Conservation (phyloP, 2,113 vertebrate species). For the Carollia perspicillata region DNA sequence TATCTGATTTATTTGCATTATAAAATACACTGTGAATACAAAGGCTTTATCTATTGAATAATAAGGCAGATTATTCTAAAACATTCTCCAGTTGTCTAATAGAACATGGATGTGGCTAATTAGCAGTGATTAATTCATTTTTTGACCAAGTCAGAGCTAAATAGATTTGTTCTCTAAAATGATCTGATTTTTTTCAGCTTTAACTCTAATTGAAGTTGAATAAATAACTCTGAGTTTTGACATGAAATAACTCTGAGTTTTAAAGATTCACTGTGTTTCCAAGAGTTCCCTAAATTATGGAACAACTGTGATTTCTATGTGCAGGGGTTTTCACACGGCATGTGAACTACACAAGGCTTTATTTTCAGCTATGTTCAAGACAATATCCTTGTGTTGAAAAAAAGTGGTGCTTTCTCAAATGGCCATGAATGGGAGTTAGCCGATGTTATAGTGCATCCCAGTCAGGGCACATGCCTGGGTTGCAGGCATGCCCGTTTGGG, state of each 20-base stretch:
- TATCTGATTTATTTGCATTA: constrained; percentile 24
- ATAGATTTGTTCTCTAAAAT: neutral
- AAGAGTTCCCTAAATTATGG: neutral
- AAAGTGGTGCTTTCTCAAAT: neutral
- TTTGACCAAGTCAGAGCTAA: neutral
- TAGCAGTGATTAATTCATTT: neutral
- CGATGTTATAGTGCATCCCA: neutral
- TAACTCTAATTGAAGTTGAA: neutral
- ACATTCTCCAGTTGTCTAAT: neutral
- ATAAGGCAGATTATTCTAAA: neutral
- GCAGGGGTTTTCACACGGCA: neutral
- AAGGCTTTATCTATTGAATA: neutral
- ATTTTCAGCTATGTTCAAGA: neutral
- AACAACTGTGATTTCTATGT: neutral
- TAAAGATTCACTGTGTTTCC: neutral
- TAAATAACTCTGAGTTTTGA: neutral
- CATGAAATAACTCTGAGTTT: neutral
- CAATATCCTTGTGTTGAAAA: neutral
- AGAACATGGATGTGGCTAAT: neutral
- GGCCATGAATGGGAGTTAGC: neutral
- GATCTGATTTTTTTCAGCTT: neutral
- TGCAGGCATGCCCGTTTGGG: too few relatives aligned
- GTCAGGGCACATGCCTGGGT: too few relatives aligned
- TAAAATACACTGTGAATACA: neutral
- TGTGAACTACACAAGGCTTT: neutral